Evolutionary conservation across 2,888 invertebrate genomes (phyloP).

Genomic region (Metopia argyrocephala): DNA sequence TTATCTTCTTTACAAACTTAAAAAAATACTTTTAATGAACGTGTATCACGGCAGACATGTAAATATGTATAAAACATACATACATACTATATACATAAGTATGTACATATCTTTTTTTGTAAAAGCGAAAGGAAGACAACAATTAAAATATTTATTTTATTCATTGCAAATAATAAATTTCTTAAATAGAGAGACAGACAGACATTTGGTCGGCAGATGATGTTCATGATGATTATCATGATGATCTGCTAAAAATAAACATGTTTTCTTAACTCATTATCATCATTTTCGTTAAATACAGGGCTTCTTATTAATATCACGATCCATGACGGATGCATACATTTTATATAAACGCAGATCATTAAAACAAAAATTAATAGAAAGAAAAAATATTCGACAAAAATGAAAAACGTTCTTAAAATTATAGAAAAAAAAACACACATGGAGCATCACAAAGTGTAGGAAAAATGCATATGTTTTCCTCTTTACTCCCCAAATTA

Average conservation of each 20-base stretch:
- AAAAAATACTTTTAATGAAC: not conserved
- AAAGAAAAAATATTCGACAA: too few species aligned
- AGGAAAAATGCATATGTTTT: too few species aligned
- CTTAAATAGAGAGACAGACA: not conserved
- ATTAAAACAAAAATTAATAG: not conserved
- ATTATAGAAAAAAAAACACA: too few species aligned
- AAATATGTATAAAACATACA: not conserved
- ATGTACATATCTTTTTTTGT: constrained; percentile 2
- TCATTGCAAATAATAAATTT: constrained; percentile 19
- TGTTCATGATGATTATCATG: not conserved
- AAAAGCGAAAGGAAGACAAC: constrained; percentile 58
- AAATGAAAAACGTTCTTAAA: too few species aligned
- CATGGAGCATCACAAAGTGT: too few species aligned
- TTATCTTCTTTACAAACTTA: not conserved
- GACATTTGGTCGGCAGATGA: not conserved
- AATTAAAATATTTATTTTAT: constrained; percentile 52
- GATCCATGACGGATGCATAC: not conserved
- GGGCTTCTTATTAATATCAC: constrained; percentile 13
- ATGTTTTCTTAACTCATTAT: constrained; percentile 18
- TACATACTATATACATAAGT: not conserved
- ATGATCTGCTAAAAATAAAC: not conserved
- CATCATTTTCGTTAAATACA: not conserved
- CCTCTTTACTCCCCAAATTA: too few species aligned
- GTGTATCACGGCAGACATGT: not conserved
- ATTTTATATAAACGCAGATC: not conserved